Percentiles rank a stretch among this genome's conserved stretches.
phyloP scores from a whole-genome alignment of 1,140 invertebrate species.

The Drosophila leontia region DNA sequence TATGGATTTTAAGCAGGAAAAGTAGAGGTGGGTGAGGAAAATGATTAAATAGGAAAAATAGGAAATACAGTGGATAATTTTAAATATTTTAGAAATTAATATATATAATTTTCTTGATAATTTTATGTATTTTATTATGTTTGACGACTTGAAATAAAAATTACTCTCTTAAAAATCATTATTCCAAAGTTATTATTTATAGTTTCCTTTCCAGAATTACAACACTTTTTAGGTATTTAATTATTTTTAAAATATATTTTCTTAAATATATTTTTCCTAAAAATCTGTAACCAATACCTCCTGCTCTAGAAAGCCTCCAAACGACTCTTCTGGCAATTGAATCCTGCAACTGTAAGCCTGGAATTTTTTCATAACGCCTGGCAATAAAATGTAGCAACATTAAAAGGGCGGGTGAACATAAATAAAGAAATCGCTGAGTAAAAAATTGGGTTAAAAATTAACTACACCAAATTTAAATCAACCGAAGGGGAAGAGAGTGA shows the following conservation, averaged over 20 bases:
- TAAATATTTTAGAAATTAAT: too few species aligned
- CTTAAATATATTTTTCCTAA: neutral
- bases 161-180: too few species aligned
- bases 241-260: neutral
- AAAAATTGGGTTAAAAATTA: constrained; percentile 82
- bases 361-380: constrained; percentile 32
- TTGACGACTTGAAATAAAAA: too few species aligned
- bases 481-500: constrained; percentile 25
- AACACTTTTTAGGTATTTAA: neutral
- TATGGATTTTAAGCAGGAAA: neutral
- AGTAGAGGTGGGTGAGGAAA: too few species aligned
- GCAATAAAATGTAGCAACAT: constrained; percentile 77
- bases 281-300: too few species aligned
- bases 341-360: constrained; percentile 34
- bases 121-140: too few species aligned
- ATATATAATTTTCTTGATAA: too few species aligned
- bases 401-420: constrained; percentile 75
- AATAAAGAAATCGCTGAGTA: constrained; percentile 62
- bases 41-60: neutral
- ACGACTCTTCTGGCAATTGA: constrained; percentile 40
- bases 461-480: constrained; percentile 82
- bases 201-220: neutral
- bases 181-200: too few species aligned
- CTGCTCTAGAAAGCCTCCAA: constrained; percentile 1
- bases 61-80: too few species aligned